Conservation (phyloP, 2,888 invertebrate species). For the Spilarctia lutea region DNA sequence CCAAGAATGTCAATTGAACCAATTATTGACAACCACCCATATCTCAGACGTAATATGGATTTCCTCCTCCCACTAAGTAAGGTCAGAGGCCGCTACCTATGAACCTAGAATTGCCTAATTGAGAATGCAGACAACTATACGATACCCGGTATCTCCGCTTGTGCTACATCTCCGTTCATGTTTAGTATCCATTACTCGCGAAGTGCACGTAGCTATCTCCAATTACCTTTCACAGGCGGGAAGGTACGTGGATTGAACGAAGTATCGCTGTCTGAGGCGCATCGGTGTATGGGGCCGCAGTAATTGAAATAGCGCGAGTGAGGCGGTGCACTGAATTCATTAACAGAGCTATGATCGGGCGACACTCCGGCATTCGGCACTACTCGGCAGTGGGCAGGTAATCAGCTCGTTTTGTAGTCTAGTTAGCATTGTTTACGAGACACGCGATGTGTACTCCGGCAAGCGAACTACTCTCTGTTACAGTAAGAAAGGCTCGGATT, state of each 20-base stretch:
- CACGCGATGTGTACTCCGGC: conserved; percentile 24
- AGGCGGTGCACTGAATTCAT: conserved; percentile 48
- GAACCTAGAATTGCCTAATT: conserved; percentile 58
- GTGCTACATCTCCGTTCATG: conserved; percentile 31
- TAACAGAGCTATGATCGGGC: conserved; percentile 44
- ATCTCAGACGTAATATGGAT: conserved; percentile 32
- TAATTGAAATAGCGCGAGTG: conserved; percentile 55
- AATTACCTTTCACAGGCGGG: conserved; percentile 38
- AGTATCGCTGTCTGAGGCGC: conserved; percentile 26
- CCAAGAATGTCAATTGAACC: conserved; percentile 51
- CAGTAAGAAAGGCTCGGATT: conserved; percentile 33
- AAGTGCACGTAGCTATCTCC: conserved; percentile 46
- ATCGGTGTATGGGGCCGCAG: conserved; percentile 20
- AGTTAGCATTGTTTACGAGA: conserved; percentile 48
- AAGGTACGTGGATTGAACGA: conserved; percentile 35
- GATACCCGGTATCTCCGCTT: conserved; percentile 15
- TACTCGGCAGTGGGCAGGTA: conserved; percentile 25
- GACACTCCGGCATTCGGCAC: conserved; percentile 9
- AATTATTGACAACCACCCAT: conserved; percentile 52
- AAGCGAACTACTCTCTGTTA: conserved; percentile 17
- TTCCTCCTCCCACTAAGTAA: conserved; percentile 51
- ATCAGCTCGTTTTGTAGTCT: conserved; percentile 47
- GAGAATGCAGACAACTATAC: conserved; percentile 54
- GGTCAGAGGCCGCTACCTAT: conserved; percentile 38
- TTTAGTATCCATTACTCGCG: conserved; percentile 47